Evolutionary conservation across 2,797 vertebrate species (phyloP), one percentile per base, ranked within the genome.

Genomic region (Chromobotia macracanthus): DNA sequence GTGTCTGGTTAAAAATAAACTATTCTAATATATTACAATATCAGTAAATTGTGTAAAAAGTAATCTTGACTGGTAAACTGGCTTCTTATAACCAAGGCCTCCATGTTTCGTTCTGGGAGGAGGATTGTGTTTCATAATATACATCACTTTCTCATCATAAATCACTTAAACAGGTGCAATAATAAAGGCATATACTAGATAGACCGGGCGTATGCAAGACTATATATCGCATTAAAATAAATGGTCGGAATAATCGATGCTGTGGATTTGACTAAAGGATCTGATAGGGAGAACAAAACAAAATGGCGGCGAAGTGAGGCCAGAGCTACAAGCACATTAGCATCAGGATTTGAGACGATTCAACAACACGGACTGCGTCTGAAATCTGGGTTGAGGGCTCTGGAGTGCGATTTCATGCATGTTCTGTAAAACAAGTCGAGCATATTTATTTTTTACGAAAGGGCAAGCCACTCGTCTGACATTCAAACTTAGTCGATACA

Each of bases 201-300:
- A 35, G 25, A 0, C 18, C 1, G 6, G 13, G 9, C 11, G 10
- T 28, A 56, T 19, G 38, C 2, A 75, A 80, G 76, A 16, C 13
- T n/a, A n/a, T n/a, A 79, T 3, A 19, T 21, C 51, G 10, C 15
- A 44, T 7, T 16, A 12, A 44, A 19, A n/a, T 11, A 65, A 65
- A 55, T 3, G 0, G 11, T 11, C 16, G 21, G 38, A 35, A 18
- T 55, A 56, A 65, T 8, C 64, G 50, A 56, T 84, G 60, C 44
- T 72, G 46, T 64, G 64, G 71, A 41, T 63, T 67, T 83, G 81
- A 56, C 55, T 83, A 81, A 85, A 68, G 12, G 13, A 72, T 89
- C 89, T 88, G 87, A 90, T 86, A 23, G 60, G 83, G 83, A 89
- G 90, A 92, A 93, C 91, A 90, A 93, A 93, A 95, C 93, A 95